These are phyloP conservation scores for Uria lomvia DNA, from an alignment of 2,113 vertebrate species.

Conservation along the genomic window DNA sequence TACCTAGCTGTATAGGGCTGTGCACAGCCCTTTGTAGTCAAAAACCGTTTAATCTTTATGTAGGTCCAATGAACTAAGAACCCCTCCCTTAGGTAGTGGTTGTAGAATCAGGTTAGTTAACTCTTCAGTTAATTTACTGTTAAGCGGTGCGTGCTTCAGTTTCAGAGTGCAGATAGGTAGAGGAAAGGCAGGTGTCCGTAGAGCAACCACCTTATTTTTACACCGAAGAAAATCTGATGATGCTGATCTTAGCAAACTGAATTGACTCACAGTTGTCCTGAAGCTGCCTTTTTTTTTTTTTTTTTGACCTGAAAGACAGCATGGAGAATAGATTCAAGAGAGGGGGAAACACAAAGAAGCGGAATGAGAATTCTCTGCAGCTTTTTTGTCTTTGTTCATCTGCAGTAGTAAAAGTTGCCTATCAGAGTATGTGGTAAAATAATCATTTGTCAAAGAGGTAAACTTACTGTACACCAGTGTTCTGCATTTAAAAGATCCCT, in stretches of 20 bases:
- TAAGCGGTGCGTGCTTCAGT: not conserved
- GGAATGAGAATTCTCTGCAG: not conserved
- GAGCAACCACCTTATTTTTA: not conserved
- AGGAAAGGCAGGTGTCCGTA: not conserved
- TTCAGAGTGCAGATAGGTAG: not conserved
- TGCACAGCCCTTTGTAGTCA: not conserved
- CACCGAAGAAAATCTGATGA: not conserved
- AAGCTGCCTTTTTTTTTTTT: not conserved
- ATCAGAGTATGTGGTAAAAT: slow-evolving; percentile 61
- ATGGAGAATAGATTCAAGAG: not conserved
- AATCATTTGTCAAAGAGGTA: slow-evolving; percentile 72
- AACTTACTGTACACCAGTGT: slow-evolving; percentile 56
- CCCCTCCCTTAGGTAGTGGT: not conserved
- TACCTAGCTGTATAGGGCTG: not conserved
- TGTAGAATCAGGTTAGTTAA: not conserved
- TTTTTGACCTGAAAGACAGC: not conserved
- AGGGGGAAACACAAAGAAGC: not conserved
- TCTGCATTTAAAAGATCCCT: slow-evolving; percentile 72
- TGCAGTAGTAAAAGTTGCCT: slow-evolving; percentile 63
- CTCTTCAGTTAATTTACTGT: not conserved
- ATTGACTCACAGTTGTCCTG: not conserved
- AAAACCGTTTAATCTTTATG: not conserved
- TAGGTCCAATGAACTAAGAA: not conserved
- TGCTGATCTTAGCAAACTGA: not conserved
- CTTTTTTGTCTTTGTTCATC: slow-evolving; percentile 57